A percentile compares a stretch with the other conserved stretches of the same genome.
These are phyloP conservation scores for Python bivittatus DNA, from an alignment of 2,113 vertebrate species.

Conservation along the genomic window DNA sequence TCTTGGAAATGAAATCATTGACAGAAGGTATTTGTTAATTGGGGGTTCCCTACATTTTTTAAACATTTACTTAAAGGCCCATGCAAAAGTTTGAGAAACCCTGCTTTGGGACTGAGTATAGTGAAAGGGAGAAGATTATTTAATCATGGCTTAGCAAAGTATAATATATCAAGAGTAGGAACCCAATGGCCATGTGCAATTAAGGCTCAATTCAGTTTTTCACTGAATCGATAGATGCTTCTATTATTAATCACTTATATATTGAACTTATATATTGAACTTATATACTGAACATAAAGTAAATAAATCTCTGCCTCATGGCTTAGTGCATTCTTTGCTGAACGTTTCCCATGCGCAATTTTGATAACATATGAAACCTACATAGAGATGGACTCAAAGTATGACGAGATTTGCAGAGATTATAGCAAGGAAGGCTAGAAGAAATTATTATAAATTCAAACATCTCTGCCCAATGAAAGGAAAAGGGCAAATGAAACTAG, in stretches of 20 bases:
- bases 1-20: neutral
- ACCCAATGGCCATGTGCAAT: neutral
- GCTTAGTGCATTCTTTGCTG: neutral
- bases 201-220: neutral
- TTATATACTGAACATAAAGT: neutral
- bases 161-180: neutral
- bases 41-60: neutral
- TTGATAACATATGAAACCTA: neutral
- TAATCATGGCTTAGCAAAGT: neutral
- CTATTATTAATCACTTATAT: neutral
- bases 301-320: neutral
- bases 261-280: neutral
- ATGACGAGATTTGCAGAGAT: neutral
- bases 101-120: neutral
- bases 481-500: slow-evolving; percentile 6
- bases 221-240: neutral
- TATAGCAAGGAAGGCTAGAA: neutral
- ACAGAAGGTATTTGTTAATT: neutral
- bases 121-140: neutral
- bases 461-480: slow-evolving; percentile 1
- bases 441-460: slow-evolving; percentile 16
- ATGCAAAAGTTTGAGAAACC: neutral
- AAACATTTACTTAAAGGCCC: neutral
- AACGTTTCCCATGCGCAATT: neutral
- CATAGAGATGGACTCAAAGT: neutral